Evolutionary conservation across 2,113 vertebrate species (phyloP).

Genomic region (Toxostoma redivivum): DNA sequence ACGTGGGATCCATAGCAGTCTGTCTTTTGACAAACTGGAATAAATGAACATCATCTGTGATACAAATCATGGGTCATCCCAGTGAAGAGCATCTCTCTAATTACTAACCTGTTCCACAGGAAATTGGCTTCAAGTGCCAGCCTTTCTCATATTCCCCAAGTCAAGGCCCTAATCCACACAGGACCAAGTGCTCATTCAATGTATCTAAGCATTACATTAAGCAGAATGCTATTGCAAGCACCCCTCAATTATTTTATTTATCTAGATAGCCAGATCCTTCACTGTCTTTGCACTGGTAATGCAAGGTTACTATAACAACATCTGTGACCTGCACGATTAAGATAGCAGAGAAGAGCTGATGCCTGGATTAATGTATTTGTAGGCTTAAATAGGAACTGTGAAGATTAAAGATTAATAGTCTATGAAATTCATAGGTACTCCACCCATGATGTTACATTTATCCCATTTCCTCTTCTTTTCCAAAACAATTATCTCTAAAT

Average conservation of each 20-base stretch:
- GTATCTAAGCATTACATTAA: neutral
- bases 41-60: neutral
- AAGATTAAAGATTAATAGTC: slow-evolving; percentile 27
- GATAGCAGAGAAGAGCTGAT: neutral
- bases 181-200: neutral
- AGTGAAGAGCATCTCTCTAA: neutral
- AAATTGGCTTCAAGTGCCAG: neutral
- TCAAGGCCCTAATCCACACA: neutral
- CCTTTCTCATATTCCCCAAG: neutral
- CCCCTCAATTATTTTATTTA: neutral
- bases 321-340: slow-evolving; percentile 15
- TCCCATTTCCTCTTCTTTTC: neutral
- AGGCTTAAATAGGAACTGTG: neutral
- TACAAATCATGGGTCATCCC: neutral
- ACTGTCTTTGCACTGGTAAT: neutral
- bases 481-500: neutral
- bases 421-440: neutral
- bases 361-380: neutral
- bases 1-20: neutral
- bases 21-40: slow-evolving; percentile 22
- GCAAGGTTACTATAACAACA: slow-evolving; percentile 52
- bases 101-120: neutral
- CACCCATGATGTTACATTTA: neutral
- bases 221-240: neutral
- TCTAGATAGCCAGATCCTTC: neutral